Conservation (phyloP, 1,140 invertebrate species). For the Lethocerus indicus region DNA sequence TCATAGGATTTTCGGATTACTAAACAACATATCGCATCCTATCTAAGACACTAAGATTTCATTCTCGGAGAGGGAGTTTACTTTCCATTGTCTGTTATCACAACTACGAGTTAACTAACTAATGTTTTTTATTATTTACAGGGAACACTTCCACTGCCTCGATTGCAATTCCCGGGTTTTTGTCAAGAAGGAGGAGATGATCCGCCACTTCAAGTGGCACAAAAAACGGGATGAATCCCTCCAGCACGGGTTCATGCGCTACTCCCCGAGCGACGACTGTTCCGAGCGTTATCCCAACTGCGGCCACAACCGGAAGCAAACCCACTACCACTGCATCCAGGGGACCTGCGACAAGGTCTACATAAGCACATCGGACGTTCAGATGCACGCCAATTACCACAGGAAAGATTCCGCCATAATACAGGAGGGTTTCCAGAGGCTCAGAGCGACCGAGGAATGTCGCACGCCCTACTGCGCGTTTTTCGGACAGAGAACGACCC, state of each 20-base stretch:
- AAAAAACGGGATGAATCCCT: conserved; percentile 94
- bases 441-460: conserved; percentile 83
- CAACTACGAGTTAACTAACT: conserved; percentile 7
- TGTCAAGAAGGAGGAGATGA: conserved; percentile 97
- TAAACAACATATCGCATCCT: no score
- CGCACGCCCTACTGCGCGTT: conserved; percentile 74
- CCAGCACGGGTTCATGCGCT: conserved; percentile 91
- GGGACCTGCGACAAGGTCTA: conserved; percentile 45
- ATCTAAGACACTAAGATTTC: no score
- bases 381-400: conserved; percentile 99
- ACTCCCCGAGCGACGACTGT: conserved; percentile 83
- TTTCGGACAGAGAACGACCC: conserved; percentile 88
- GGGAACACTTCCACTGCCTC: conserved; percentile 93
- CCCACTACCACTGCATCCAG: conserved; percentile 96
- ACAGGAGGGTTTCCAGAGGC: conserved; percentile 87
- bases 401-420: conserved; percentile 94
- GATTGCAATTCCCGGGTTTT: conserved; percentile 79
- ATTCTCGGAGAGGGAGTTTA: no score
- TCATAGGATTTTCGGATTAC: no score
- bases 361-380: conserved; percentile 95
- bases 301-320: conserved; percentile 90
- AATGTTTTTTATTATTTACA: conserved; percentile 21
- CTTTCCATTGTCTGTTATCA: no score
- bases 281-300: conserved; percentile 62
- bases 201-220: conserved; percentile 97